These are phyloP conservation scores for Adineta ricciae DNA, from an alignment of 2,888 invertebrate species.

Conservation along the genomic window DNA sequence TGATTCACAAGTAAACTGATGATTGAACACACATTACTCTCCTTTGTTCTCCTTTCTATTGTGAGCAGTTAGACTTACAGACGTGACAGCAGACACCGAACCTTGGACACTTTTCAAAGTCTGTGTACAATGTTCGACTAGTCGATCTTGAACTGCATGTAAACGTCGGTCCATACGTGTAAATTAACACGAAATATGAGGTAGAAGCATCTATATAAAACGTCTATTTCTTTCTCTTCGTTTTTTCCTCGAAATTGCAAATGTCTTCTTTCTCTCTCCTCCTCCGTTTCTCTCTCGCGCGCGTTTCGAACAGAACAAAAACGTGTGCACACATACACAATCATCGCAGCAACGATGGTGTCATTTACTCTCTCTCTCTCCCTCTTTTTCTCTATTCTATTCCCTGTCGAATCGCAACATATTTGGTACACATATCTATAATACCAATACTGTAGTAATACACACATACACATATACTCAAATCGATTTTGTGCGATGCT, in stretches of 20 bases:
- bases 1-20: background rate
- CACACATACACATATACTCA: no score
- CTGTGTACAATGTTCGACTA: background rate
- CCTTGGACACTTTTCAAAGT: conserved; percentile 6
- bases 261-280: background rate
- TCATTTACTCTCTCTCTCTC: background rate
- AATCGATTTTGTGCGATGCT: no score
- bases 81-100: conserved; percentile 2
- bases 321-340: background rate
- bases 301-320: conserved; percentile 7
- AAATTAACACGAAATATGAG: background rate
- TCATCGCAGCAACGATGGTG: background rate
- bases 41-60: background rate
- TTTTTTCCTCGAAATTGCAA: background rate
- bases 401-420: background rate
- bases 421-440: no score
- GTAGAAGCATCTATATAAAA: background rate
- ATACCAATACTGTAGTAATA: background rate
- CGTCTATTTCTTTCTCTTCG: background rate
- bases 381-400: background rate
- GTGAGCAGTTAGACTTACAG: background rate
- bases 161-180: background rate
- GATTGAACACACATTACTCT: background rate
- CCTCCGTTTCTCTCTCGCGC: background rate
- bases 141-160: conserved; percentile 4